phyloP scores from a whole-genome alignment of 2,888 invertebrate species.

The Cynaeus angustus region DNA sequence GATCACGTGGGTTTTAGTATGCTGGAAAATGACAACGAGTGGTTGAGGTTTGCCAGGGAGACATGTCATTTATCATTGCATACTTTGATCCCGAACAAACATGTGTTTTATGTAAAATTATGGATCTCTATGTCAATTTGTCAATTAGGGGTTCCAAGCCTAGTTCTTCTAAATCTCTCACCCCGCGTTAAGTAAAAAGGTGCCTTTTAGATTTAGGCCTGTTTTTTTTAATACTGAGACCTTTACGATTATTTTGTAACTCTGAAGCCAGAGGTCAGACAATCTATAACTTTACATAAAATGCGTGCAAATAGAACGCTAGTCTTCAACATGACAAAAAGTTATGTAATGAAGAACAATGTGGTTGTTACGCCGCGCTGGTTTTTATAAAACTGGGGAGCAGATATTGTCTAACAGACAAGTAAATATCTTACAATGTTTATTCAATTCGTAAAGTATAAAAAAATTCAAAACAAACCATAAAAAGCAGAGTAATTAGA shows the following conservation, averaged over 20 bases:
- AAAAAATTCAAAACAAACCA: no score
- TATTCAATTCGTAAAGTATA: no score
- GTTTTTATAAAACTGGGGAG: no score
- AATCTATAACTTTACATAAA: constrained; percentile 6
- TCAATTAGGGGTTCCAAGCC: constrained; percentile 34
- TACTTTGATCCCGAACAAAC: neutral
- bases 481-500: no score
- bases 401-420: no score
- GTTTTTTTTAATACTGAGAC: constrained; percentile 21
- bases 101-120: constrained; percentile 21
- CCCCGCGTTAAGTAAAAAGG: constrained; percentile 40
- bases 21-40: no score
- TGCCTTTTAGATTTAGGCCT: constrained; percentile 40
- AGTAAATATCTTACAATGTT: no score
- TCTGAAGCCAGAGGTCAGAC: neutral
- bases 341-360: no score
- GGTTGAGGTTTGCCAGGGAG: neutral
- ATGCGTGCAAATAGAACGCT: neutral
- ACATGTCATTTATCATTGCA: no score
- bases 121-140: constrained; percentile 25
- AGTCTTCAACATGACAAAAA: no score
- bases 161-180: constrained; percentile 31
- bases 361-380: no score
- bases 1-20: no score
- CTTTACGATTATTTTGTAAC: constrained; percentile 8